Conservation (phyloP, 2,113 vertebrate genomes). For the Hiodon alosoides region DNA sequence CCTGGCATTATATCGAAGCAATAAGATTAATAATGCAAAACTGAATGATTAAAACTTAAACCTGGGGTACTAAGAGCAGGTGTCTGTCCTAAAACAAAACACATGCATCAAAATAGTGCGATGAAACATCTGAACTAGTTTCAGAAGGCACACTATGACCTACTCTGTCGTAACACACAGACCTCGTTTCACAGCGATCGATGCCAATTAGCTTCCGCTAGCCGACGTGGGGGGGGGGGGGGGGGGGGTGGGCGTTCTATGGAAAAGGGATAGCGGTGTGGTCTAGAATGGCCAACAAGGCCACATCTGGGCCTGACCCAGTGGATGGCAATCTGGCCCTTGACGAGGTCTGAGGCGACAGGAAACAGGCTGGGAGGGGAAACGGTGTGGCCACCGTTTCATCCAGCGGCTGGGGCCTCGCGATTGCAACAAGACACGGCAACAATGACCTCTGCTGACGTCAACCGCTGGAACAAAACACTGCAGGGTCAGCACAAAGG, state of each 20-base stretch:
- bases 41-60: too few species aligned
- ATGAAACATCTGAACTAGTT: background rate
- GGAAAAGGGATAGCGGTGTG: background rate
- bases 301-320: background rate
- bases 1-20: too few species aligned
- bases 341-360: background rate
- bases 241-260: background rate
- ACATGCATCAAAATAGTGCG: background rate
- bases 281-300: too few species aligned
- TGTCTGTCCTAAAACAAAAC: background rate
- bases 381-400: slow-evolving; percentile 8
- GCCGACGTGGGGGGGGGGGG: too few species aligned
- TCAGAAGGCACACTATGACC: background rate
- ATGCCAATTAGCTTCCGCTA: slow-evolving; percentile 28
- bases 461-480: slow-evolving; percentile 1
- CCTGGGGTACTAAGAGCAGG: background rate
- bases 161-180: slow-evolving; percentile 1
- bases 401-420: background rate
- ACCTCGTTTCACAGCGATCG: slow-evolving; percentile 30
- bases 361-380: background rate
- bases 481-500: background rate
- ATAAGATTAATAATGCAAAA: too few species aligned
- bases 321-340: background rate
- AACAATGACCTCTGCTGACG: slow-evolving; percentile 11
- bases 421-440: background rate